Conservation (phyloP, 2,797 vertebrate species). For the Coregonus sp. region DNA sequence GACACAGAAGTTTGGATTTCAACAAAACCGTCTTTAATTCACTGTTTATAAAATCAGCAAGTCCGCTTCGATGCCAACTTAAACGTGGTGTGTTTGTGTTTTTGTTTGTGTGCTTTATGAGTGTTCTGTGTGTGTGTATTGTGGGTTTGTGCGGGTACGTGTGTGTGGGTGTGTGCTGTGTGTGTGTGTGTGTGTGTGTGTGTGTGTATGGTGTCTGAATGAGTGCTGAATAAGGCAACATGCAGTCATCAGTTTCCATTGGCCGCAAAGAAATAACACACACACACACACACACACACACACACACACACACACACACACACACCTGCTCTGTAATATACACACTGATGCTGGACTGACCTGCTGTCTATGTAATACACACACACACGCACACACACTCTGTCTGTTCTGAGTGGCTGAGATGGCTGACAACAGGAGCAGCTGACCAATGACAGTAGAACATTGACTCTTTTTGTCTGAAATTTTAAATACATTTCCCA, state of each 20-base stretch:
- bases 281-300: slow-evolving; percentile 60
- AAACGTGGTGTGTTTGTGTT: slow-evolving; percentile 58
- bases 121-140: slow-evolving; percentile 28
- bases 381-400: slow-evolving; percentile 35
- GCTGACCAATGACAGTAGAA: slow-evolving; percentile 10
- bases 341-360: slow-evolving; percentile 24
- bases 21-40: slow-evolving; percentile 81
- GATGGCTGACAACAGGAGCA: slow-evolving; percentile 15
- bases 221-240: slow-evolving; percentile 80
- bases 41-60: slow-evolving; percentile 82
- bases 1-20: slow-evolving; percentile 67
- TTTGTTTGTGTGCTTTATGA: slow-evolving; percentile 40
- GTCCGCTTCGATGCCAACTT: slow-evolving; percentile 77
- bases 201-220: slow-evolving; percentile 36
- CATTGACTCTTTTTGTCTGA: slow-evolving; percentile 9
- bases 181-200: no score
- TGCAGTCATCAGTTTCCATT: slow-evolving; percentile 76
- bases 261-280: slow-evolving; percentile 71
- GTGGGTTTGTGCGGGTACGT: neutral
- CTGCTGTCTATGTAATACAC: slow-evolving; percentile 6
- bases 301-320: slow-evolving; percentile 65
- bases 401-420: slow-evolving; percentile 36
- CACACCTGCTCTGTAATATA: slow-evolving; percentile 56
- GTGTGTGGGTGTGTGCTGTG: no score
- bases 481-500: slow-evolving; percentile 36